These are phyloP conservation scores for Tribolium madens DNA, from an alignment of 1,140 invertebrate genomes.

Conservation along the genomic window DNA sequence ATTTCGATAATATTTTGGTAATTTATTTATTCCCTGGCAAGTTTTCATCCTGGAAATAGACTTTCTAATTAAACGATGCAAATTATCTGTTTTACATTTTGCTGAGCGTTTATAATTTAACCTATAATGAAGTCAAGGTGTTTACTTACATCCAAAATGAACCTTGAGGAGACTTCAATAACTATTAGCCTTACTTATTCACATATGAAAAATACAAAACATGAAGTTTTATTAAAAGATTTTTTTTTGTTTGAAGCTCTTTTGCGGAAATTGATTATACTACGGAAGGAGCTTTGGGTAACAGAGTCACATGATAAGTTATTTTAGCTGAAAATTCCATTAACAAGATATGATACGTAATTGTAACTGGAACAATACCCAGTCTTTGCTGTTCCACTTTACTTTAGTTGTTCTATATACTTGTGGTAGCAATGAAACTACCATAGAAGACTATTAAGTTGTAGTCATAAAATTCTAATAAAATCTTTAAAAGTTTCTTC, in stretches of 20 bases:
- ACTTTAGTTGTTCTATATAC: constrained; percentile 1
- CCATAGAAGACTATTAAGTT: neutral
- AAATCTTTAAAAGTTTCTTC: constrained; percentile 7
- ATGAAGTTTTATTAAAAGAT: neutral
- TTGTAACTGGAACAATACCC: constrained; percentile 2
- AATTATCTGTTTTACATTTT: constrained; percentile 17
- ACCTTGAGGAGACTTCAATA: neutral
- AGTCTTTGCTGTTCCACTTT: neutral
- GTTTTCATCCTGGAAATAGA: constrained; percentile 8
- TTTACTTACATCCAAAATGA: neutral
- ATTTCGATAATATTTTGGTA: neutral
- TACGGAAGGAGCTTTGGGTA: neutral
- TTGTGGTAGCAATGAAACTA: neutral
- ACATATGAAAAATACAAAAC: neutral
- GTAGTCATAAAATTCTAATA: constrained; percentile 12
- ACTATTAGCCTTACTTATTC: neutral
- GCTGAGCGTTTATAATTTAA: constrained; percentile 4
- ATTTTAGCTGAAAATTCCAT: neutral
- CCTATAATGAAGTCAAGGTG: constrained; percentile 15
- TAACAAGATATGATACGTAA: neutral
- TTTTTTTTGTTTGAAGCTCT: neutral
- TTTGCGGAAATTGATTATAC: neutral
- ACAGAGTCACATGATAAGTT: neutral
- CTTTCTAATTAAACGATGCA: constrained; percentile 30
- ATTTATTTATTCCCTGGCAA: constrained; percentile 17